These are phyloP conservation scores for Cyphomyrmex costatus DNA, from an alignment of 1,140 invertebrate genomes.

Conservation along the genomic window DNA sequence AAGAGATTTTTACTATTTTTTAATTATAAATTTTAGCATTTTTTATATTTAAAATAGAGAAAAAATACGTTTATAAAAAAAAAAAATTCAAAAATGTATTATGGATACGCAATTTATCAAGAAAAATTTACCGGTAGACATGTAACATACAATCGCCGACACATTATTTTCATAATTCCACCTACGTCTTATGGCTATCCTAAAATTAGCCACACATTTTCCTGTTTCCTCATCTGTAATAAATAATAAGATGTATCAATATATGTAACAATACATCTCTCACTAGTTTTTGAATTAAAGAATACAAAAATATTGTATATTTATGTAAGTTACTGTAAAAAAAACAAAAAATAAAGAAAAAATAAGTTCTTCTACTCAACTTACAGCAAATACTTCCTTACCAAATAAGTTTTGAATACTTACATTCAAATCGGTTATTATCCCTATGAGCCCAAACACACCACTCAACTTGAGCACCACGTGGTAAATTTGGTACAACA, in stretches of 20 bases:
- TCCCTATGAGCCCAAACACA: slow-evolving; percentile 95
- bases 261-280: slow-evolving; percentile 6
- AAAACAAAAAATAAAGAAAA: background rate
- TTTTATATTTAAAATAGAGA: background rate
- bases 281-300: background rate
- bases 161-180: slow-evolving; percentile 96
- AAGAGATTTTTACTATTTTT: background rate
- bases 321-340: slow-evolving; percentile 8
- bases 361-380: background rate
- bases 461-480: slow-evolving; percentile 95
- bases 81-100: background rate
- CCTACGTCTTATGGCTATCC: slow-evolving; percentile 92
- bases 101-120: background rate
- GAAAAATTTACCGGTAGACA: slow-evolving; percentile 89
- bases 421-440: slow-evolving; percentile 95
- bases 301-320: slow-evolving; percentile 12
- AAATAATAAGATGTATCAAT: slow-evolving; percentile 54
- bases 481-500: slow-evolving; percentile 93
- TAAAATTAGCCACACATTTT: slow-evolving; percentile 92
- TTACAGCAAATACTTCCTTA: slow-evolving; percentile 12
- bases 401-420: slow-evolving; percentile 76
- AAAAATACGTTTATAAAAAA: background rate
- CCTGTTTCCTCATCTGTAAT: slow-evolving; percentile 95
- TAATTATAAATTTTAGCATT: background rate
- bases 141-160: slow-evolving; percentile 93